phyloP scores from a whole-genome alignment of 2,888 invertebrate genomes.

The Artemia sinica region DNA sequence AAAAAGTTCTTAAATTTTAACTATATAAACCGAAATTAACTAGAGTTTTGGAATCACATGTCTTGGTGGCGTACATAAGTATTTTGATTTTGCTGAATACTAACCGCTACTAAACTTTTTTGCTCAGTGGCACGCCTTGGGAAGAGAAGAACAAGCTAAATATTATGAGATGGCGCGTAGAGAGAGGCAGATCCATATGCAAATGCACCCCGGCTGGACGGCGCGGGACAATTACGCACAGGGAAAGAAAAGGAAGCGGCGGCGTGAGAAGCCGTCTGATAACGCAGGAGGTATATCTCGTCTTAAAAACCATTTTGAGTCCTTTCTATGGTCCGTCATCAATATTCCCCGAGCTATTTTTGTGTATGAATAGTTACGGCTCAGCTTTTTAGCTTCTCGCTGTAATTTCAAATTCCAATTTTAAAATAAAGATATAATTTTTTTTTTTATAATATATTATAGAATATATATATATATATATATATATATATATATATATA shows the following conservation, averaged over 20 bases:
- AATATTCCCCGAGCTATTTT: not conserved
- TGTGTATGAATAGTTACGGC: not conserved
- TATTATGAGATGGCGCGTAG: slow-evolving; percentile 98
- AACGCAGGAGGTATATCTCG: slow-evolving; percentile 62
- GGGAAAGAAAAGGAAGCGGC: slow-evolving; percentile 99
- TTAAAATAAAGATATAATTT: slow-evolving; percentile 25
- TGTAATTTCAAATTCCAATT: slow-evolving; percentile 28
- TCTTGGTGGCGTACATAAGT: too few species aligned
- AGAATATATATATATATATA: too few species aligned
- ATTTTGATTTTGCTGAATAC: not conserved
- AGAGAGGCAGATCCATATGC: slow-evolving; percentile 96
- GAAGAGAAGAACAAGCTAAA: slow-evolving; percentile 96
- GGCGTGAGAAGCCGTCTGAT: slow-evolving; percentile 61
- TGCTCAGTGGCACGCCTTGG: slow-evolving; percentile 93
- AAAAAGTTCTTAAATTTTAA: too few species aligned
- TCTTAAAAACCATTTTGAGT: not conserved
- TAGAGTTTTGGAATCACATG: too few species aligned
- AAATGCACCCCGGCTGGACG: slow-evolving; percentile 98
- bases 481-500: too few species aligned
- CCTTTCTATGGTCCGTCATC: slow-evolving; percentile 15
- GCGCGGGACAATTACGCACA: slow-evolving; percentile 96
- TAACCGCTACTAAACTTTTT: not conserved
- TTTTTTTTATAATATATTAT: not conserved
- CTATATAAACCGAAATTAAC: too few species aligned
- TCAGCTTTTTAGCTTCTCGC: slow-evolving; percentile 28